phyloP scores from a whole-genome alignment of 2,113 vertebrate genomes.

The Parus major region DNA sequence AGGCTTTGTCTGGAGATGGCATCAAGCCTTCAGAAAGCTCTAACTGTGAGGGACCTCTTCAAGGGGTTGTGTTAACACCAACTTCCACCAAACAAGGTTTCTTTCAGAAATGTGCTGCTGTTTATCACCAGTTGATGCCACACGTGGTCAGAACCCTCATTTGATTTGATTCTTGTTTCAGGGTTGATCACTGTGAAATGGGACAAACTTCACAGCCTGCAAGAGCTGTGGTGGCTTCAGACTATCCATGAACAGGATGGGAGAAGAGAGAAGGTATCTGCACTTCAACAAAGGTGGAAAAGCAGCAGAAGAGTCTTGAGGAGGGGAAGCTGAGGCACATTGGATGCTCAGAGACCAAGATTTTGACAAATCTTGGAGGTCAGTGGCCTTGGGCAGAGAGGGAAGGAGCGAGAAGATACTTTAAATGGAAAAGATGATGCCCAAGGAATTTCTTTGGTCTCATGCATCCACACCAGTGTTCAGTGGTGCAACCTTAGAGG shows the following conservation, averaged over 20 bases:
- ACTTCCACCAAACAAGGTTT: neutral
- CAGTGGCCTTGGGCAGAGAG: neutral
- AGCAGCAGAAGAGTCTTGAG: neutral
- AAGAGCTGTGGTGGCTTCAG: neutral
- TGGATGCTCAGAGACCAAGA: neutral
- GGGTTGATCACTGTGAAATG: accelerated
- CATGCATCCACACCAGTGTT: neutral
- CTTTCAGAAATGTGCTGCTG: neutral
- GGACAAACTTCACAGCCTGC: neutral
- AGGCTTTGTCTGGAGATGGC: neutral
- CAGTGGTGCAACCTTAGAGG: neutral
- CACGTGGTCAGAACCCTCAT: neutral
- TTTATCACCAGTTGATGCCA: neutral
- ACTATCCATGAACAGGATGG: neutral
- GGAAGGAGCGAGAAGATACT: accelerated
- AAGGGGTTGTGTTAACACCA: accelerated
- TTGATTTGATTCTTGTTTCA: neutral
- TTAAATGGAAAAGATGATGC: neutral
- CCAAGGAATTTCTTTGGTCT: neutral
- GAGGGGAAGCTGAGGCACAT: neutral
- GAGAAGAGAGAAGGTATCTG: neutral
- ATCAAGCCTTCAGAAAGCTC: neutral
- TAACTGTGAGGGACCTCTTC: neutral
- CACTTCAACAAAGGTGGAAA: neutral
- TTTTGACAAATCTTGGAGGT: neutral